Conservation (phyloP, 2,888 invertebrate species). For the Periphyllus acericola region DNA sequence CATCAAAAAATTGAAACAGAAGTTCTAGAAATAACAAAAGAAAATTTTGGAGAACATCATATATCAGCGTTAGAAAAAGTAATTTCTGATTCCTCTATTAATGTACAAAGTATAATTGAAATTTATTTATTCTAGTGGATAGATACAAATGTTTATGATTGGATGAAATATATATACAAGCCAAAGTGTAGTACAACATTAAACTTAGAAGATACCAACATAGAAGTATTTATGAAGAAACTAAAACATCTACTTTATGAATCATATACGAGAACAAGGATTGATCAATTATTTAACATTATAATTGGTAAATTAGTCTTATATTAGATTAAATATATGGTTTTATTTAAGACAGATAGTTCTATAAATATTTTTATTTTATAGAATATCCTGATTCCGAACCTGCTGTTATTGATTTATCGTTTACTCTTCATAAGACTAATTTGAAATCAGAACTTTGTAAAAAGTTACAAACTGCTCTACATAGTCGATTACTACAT, state of each 20-base stretch:
- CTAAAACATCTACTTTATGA: conserved; percentile 81
- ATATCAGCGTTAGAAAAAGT: conserved; percentile 80
- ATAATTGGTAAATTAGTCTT: conserved; percentile 76
- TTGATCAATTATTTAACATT: conserved; percentile 93
- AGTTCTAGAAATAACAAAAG: conserved; percentile 85
- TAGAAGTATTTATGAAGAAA: conserved; percentile 71
- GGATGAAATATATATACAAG: conserved; percentile 84
- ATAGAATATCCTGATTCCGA: conserved; percentile 93
- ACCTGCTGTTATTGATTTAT: conserved; percentile 90
- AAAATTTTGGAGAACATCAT: conserved; percentile 86
- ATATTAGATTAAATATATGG: too few species aligned
- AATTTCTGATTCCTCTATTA: conserved; percentile 63
- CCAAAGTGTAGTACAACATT: conserved; percentile 55
- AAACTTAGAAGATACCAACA: conserved; percentile 64
- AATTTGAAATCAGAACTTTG: conserved; percentile 83
- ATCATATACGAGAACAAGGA: conserved; percentile 86
- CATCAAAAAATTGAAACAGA: conserved; percentile 84
- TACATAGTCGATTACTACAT: conserved; percentile 88
- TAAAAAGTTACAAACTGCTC: conserved; percentile 80
- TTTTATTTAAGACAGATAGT: background rate
- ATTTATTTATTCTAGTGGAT: conserved; percentile 77
- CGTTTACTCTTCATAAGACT: conserved; percentile 85
- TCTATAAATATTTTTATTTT: conserved; percentile 48
- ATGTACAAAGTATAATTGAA: background rate
- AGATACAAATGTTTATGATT: conserved; percentile 83